Conservation (phyloP, 53 echinoderm and acorn worm genomes). For the Glandiceps talaboti region DNA sequence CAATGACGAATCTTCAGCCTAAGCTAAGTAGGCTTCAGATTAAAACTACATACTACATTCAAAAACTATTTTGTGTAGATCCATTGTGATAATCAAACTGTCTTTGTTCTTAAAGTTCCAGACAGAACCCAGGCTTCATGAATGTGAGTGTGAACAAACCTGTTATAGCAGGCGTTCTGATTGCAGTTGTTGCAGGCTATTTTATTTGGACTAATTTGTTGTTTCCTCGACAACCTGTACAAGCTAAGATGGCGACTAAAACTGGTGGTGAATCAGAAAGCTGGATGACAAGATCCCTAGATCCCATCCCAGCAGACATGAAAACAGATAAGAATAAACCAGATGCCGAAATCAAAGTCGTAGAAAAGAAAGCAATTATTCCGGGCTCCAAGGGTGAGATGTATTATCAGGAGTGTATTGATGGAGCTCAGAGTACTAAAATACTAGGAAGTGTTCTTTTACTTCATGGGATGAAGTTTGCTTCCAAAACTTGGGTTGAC, state of each 20-base stretch:
- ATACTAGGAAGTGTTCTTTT: constrained; percentile 42
- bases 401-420: constrained; percentile 11
- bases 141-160: not conserved
- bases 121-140: not conserved
- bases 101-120: too few species aligned
- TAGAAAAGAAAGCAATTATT: not conserved
- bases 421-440: not conserved
- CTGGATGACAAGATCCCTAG: not conserved
- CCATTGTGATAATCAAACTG: too few species aligned
- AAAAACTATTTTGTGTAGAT: too few species aligned
- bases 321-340: not conserved
- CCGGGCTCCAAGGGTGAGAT: constrained; percentile 7
- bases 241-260: too few species aligned
- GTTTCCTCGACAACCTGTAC: too few species aligned
- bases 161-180: not conserved
- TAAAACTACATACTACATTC: too few species aligned
- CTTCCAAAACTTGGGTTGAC: constrained; percentile 59
- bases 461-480: constrained; percentile 67
- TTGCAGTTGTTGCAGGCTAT: not conserved
- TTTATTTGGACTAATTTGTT: not conserved
- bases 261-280: not conserved
- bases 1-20: too few species aligned
- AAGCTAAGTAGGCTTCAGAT: too few species aligned
- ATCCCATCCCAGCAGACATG: not conserved
- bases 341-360: constrained; percentile 6